These are phyloP conservation scores for Sciurus vulgaris DNA, from an alignment of 2,797 vertebrate species.

Conservation along the genomic window DNA sequence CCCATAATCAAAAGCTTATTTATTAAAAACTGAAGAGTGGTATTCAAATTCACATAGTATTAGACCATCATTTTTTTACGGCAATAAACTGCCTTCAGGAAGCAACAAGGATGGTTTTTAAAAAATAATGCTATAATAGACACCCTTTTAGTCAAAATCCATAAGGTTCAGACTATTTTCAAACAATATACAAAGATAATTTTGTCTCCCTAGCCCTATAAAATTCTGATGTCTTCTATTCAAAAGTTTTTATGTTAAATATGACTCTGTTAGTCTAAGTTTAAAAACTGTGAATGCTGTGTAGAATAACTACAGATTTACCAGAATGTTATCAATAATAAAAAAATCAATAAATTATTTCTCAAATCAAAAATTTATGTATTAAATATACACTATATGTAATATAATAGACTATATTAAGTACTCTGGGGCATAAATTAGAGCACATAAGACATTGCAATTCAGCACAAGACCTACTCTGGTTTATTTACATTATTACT, in stretches of 20 bases:
- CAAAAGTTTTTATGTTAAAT: constrained; percentile 4
- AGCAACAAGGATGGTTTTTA: background rate
- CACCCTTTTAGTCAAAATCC: background rate
- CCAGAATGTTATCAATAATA: background rate
- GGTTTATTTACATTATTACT: background rate
- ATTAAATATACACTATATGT: background rate
- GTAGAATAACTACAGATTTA: background rate
- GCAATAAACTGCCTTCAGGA: background rate
- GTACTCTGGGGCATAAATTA: background rate
- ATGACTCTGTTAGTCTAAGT: background rate
- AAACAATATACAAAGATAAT: constrained; percentile 4
- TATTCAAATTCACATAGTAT: constrained; percentile 18
- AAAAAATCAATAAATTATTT: background rate
- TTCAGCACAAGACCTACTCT: background rate
- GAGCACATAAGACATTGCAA: background rate
- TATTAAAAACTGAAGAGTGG: background rate
- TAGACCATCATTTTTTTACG: background rate
- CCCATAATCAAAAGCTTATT: background rate
- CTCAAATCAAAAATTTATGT: background rate
- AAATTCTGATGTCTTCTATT: constrained; percentile 22
- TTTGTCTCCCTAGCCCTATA: background rate
- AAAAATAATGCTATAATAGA: background rate
- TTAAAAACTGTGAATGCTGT: background rate
- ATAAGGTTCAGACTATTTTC: constrained; percentile 11
- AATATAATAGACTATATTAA: background rate